phyloP scores from a whole-genome alignment of 2,797 vertebrate species.

The Bovichtus diacanthus region DNA sequence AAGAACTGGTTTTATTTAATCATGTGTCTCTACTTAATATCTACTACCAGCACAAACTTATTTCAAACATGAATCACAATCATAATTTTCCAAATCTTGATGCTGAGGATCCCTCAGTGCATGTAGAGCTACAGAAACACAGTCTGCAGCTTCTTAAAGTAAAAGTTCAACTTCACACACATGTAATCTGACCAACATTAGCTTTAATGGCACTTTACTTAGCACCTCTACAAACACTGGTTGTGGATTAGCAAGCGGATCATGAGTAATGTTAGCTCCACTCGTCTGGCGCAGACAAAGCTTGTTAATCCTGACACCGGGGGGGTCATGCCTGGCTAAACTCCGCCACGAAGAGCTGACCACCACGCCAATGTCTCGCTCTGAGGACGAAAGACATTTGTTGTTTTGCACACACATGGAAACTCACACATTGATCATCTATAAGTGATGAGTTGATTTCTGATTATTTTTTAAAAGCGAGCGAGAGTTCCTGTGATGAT shows the following conservation, averaged over 20 bases:
- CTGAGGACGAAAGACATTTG: not conserved
- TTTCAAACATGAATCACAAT: not conserved
- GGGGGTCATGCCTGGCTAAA: slow-evolving; percentile 15
- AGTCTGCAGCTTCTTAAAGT: too few species aligned
- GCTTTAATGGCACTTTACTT: not conserved
- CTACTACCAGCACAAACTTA: not conserved
- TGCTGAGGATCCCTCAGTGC: too few species aligned
- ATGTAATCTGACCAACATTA: not conserved
- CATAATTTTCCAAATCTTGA: not conserved
- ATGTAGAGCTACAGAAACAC: too few species aligned
- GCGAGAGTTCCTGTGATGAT: not conserved
- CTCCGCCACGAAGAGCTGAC: slow-evolving; percentile 28
- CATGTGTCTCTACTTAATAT: too few species aligned
- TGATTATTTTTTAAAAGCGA: not conserved
- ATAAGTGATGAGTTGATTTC: not conserved
- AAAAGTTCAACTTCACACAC: slow-evolving; percentile 5
- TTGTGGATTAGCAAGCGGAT: slow-evolving; percentile 45
- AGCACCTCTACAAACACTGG: not conserved
- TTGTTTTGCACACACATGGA: not conserved
- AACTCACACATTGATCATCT: slow-evolving; percentile 10
- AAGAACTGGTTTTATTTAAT: too few species aligned
- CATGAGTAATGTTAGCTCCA: slow-evolving; percentile 51
- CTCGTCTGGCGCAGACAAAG: slow-evolving; percentile 47
- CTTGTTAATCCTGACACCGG: slow-evolving; percentile 58
- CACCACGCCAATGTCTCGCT: slow-evolving; percentile 23